These are phyloP conservation scores for Drosophila persimilis DNA, from an alignment of 1,140 invertebrate genomes.

Conservation along the genomic window DNA sequence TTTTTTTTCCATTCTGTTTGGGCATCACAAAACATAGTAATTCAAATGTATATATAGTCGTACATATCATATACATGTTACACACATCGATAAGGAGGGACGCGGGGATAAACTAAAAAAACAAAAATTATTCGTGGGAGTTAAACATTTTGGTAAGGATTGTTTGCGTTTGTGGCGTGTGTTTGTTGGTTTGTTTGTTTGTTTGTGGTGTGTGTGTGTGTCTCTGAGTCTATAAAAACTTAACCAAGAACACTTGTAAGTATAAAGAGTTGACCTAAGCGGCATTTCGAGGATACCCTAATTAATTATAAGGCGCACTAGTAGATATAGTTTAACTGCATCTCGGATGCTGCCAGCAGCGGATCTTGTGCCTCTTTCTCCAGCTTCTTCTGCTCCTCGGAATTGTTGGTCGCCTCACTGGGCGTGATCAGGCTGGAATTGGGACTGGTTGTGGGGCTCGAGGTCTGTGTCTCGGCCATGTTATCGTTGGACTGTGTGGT, in stretches of 20 bases:
- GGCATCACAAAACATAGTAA: slow-evolving; percentile 54
- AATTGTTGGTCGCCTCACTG: slow-evolving; percentile 7
- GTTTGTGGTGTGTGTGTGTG: slow-evolving; percentile 8
- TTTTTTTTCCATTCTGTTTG: slow-evolving; percentile 44
- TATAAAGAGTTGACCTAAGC: slow-evolving; percentile 49
- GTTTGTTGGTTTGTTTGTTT: too few relatives aligned
- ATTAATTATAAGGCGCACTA: slow-evolving; percentile 63
- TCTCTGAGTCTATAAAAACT: slow-evolving; percentile 45
- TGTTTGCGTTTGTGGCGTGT: slow-evolving; percentile 42
- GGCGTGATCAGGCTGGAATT: slow-evolving; percentile 9
- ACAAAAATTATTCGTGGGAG: slow-evolving; percentile 29
- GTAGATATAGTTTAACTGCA: slow-evolving; percentile 51
- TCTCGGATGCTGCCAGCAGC: slow-evolving; percentile 69
- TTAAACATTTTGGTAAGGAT: slow-evolving; percentile 45
- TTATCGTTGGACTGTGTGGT: slow-evolving; percentile 19
- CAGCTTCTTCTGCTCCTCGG: slow-evolving; percentile 16
- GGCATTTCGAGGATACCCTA: slow-evolving; percentile 51
- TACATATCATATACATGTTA: slow-evolving; percentile 34
- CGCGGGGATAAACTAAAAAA: slow-evolving; percentile 15
- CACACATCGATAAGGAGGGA: slow-evolving; percentile 30
- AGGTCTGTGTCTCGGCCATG: slow-evolving; percentile 17
- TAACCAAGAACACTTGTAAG: slow-evolving; percentile 59
- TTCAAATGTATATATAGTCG: slow-evolving; percentile 33
- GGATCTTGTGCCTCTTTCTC: slow-evolving; percentile 48
- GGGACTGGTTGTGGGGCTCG: slow-evolving; percentile 31